A percentile compares a stretch with the other conserved stretches of the same genome.
These are phyloP conservation scores for Corythucha ciliata DNA, from an alignment of 2,888 invertebrate genomes.

Conservation along the genomic window DNA sequence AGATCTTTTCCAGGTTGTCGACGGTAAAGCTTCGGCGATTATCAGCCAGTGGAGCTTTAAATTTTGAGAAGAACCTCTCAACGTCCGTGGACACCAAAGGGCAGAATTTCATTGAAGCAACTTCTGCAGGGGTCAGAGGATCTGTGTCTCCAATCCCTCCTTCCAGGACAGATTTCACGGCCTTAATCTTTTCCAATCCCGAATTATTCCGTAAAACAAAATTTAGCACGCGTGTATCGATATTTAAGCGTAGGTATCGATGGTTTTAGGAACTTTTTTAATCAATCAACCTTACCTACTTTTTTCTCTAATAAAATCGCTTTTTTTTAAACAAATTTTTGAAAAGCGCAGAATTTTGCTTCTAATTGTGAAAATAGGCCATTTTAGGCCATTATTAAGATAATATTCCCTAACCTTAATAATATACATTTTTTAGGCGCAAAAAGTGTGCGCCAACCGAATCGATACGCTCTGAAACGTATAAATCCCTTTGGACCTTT, in stretches of 20 bases:
- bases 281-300: neutral
- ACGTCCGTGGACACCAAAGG: no score
- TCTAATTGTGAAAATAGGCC: neutral
- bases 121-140: no score
- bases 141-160: no score
- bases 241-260: neutral
- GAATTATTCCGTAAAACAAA: no score
- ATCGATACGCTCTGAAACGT: slow-evolving; percentile 1
- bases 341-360: neutral
- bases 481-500: slow-evolving; percentile 3
- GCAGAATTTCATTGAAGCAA: no score
- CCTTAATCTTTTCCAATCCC: no score
- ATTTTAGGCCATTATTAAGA: slow-evolving; percentile 7
- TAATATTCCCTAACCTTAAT: slow-evolving; percentile 1
- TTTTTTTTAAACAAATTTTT: neutral
- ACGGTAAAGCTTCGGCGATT: neutral
- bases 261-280: neutral
- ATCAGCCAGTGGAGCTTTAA: slow-evolving; percentile 2
- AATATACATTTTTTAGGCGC: slow-evolving; percentile 9
- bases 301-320: neutral
- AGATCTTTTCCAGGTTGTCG: slow-evolving; percentile 1
- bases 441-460: slow-evolving; percentile 3
- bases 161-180: no score
- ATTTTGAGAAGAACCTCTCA: neutral
- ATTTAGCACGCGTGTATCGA: no score